Conservation (phyloP, 2,113 vertebrate species). For the Pyxicephalus adspersus region DNA sequence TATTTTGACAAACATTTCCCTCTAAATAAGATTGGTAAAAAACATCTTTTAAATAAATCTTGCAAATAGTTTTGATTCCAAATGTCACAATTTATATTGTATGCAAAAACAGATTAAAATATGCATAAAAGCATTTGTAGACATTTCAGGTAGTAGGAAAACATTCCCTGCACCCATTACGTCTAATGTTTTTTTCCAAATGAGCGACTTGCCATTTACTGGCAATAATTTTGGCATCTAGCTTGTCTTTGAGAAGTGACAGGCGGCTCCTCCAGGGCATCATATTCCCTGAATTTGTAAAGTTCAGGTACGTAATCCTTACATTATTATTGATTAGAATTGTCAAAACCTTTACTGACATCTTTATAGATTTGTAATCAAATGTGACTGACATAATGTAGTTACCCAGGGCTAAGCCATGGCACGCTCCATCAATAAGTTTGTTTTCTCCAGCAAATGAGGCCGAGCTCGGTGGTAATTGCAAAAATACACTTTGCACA, state of each 20-base stretch:
- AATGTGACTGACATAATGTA: slow-evolving; percentile 44
- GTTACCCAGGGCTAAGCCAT: slow-evolving; percentile 1
- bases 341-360: slow-evolving; percentile 48
- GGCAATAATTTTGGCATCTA: slow-evolving; percentile 42
- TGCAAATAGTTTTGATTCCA: not conserved
- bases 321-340: slow-evolving; percentile 50
- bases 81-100: not conserved
- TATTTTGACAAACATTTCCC: too few species aligned
- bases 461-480: not conserved
- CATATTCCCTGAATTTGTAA: slow-evolving; percentile 24
- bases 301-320: slow-evolving; percentile 44
- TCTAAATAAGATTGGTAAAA: too few species aligned
- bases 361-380: slow-evolving; percentile 52
- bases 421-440: not conserved
- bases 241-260: slow-evolving; percentile 34
- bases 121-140: not conserved
- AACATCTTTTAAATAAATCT: too few species aligned
- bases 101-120: not conserved
- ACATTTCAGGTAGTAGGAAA: not conserved
- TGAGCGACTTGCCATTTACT: slow-evolving; percentile 44
- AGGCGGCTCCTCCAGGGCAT: slow-evolving; percentile 32
- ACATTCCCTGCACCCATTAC: slow-evolving; percentile 18
- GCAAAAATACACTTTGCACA: slow-evolving; percentile 9
- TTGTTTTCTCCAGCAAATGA: slow-evolving; percentile 16
- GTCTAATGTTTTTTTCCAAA: slow-evolving; percentile 40